Conservation (phyloP, 1,140 invertebrate species). For the Cecropterus lyciades region DNA sequence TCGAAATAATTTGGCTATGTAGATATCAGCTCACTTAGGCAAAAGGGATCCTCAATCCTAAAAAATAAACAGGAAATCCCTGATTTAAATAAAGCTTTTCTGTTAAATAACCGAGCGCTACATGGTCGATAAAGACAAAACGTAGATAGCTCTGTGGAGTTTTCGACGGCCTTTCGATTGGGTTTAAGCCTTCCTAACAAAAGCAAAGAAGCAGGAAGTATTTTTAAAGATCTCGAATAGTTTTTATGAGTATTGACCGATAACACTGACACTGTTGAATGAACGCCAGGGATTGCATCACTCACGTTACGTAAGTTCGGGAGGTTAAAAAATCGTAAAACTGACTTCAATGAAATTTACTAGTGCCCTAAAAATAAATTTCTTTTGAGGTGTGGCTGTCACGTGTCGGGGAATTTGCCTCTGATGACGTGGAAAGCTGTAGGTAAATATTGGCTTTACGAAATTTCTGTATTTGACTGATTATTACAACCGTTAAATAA, state of each 20-base stretch:
- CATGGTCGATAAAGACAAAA: no score
- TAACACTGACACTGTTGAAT: constrained; percentile 43
- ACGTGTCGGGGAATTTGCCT: constrained; percentile 13
- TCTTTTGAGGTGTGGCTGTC: constrained; percentile 24
- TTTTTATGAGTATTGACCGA: constrained; percentile 40
- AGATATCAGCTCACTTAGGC: no score
- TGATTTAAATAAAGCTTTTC: no score
- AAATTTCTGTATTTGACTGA: not conserved
- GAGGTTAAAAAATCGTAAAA: constrained; percentile 36
- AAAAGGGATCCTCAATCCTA: no score
- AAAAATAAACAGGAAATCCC: no score
- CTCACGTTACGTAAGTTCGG: constrained; percentile 18
- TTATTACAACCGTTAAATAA: no score
- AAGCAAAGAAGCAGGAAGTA: constrained; percentile 22
- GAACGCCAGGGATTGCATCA: constrained; percentile 44
- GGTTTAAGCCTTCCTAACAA: not conserved
- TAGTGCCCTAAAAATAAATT: constrained; percentile 20
- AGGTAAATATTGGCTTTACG: not conserved
- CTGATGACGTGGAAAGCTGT: constrained; percentile 12
- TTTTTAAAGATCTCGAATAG: constrained; percentile 23
- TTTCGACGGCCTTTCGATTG: no score
- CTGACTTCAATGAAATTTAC: constrained; percentile 28
- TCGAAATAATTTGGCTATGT: no score
- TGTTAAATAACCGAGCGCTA: no score
- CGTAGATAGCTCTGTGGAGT: no score